phyloP scores from a whole-genome alignment of 2,797 vertebrate species.

The Enteromius viviparus region DNA sequence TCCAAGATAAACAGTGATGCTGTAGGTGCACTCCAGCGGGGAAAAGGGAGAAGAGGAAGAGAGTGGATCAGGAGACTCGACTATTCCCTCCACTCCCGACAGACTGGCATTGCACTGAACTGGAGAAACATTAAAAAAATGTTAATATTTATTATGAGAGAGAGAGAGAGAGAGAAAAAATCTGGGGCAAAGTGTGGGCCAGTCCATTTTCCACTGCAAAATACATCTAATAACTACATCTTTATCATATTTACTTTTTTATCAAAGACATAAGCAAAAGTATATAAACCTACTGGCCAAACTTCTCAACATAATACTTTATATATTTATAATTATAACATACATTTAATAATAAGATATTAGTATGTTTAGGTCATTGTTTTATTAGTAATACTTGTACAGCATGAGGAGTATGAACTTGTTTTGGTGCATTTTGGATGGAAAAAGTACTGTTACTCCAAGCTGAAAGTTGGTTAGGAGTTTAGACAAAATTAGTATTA shows the following conservation, averaged over 20 bases:
- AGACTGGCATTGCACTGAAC: conserved; percentile 90
- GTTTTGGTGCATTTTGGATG: background rate
- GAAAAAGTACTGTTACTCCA: background rate
- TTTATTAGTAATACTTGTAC: background rate
- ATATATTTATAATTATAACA: too few species aligned
- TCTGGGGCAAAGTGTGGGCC: background rate
- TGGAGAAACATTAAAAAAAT: conserved; percentile 58
- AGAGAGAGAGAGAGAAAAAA: too few species aligned
- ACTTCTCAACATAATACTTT: too few species aligned
- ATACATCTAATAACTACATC: background rate
- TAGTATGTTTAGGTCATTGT: background rate
- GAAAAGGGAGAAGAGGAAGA: conserved; percentile 75
- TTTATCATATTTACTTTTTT: background rate
- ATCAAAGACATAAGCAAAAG: background rate
- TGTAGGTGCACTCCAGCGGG: conserved; percentile 90
- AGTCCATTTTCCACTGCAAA: background rate
- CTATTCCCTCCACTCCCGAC: conserved; percentile 85
- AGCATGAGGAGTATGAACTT: background rate
- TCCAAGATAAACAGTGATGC: conserved; percentile 88
- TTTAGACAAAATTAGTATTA: background rate
- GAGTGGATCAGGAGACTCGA: conserved; percentile 86
- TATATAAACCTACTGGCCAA: background rate
- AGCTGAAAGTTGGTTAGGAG: background rate
- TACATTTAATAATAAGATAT: background rate
- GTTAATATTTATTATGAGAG: too few species aligned